Base-by-base conservation (phyloP, 2,113 vertebrate genomes). In the Heptranchias perlo region DNA sequence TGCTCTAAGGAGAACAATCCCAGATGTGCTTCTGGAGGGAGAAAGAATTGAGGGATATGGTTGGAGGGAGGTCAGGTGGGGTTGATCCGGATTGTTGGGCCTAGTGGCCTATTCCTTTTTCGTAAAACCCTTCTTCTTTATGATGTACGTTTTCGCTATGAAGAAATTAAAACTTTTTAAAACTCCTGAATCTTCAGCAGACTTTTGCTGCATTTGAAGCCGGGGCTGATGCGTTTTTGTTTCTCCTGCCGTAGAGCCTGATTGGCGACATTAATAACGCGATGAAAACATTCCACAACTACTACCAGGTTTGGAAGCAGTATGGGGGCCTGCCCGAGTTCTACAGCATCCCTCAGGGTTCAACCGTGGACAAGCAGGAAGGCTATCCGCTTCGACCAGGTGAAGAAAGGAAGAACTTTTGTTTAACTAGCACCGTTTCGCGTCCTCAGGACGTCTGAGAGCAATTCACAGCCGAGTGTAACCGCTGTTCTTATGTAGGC, bases 301-400 rank as follows among this genome's bases (percentile, higher is more conserved):
- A 99, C 96, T 99, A 99, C 97, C 99, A 98, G 0, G 98, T 99
- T 44, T 99, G 99, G 99, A 98, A 99, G 96, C 99, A 99, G 97
- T 99, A 99, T 97, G 99, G 99, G 95, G 99, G 99, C 0, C 98
- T 99, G 95, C 99, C 99, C 0, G 99, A 99, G 97, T 99, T 99
- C 96, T 99, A 99, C 98, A 99, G 98, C 97, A 99, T 99, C 97
- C 98, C 99, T 86, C 99, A 99, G 97, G 99, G 99, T 47, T 99
- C 98, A 96, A 99, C 99, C 0, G 99, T 99, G 97, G 99, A 99
- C 96, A 99, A 99, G 97, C 98, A 99, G 82, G 99, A 99, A 96
- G 99, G 99, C 5, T 99, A 99, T 97, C 99, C 99, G 0, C 98
- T 99, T 61, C 98, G 99, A 86, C 99, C 99, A 87, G 99, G 99